Evolutionary conservation across 2,113 vertebrate species (phyloP).

Genomic region (Ailuropoda melanoleuca): DNA sequence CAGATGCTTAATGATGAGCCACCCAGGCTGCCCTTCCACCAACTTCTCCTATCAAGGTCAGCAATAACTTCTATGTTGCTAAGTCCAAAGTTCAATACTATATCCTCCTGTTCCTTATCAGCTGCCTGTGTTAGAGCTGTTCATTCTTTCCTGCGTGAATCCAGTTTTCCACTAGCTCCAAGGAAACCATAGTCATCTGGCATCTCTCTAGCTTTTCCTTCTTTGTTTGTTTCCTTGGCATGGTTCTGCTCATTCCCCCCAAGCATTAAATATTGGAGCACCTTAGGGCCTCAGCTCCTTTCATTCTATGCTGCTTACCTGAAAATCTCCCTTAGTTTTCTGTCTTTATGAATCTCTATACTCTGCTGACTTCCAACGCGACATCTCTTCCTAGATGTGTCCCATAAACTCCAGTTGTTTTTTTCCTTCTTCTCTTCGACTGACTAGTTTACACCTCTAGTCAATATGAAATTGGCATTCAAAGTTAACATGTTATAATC

Average conservation of each 20-base stretch:
- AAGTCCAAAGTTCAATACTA: neutral
- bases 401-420: neutral
- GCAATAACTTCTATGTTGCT: neutral
- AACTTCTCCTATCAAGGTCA: neutral
- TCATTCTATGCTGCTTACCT: neutral
- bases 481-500: neutral
- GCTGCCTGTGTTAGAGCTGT: neutral
- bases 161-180: neutral
- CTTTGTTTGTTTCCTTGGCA: neutral
- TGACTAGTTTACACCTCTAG: neutral
- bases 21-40: neutral
- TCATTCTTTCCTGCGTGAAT: neutral
- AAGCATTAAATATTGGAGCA: neutral
- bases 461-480: neutral
- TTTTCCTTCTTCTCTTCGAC: neutral
- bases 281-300: neutral
- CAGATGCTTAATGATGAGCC: too few species aligned
- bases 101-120: neutral
- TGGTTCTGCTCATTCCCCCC: neutral
- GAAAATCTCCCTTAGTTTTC: neutral
- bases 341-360: neutral
- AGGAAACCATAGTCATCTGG: neutral
- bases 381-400: neutral
- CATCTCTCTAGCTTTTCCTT: neutral
- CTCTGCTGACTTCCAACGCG: neutral